A percentile compares a stretch with the other conserved stretches of the same genome.
Conservation (phyloP, 2,113 vertebrate species). For the Copsychus sechellarum region DNA sequence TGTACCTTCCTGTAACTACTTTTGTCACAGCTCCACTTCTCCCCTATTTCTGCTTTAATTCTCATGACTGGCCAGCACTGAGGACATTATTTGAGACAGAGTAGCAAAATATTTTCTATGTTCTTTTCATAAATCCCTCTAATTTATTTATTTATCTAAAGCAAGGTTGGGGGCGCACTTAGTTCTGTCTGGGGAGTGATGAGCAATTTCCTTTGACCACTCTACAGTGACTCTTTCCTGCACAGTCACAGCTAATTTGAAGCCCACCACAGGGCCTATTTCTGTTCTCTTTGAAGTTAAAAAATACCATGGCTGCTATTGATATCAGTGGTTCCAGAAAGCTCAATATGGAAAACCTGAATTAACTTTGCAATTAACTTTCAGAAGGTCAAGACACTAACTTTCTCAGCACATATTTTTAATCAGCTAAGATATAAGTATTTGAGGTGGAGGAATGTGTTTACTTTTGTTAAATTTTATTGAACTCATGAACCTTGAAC, state of each 20-base stretch:
- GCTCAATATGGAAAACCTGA: not conserved
- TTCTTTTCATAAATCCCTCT: not conserved
- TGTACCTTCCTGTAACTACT: not conserved
- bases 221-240: not conserved
- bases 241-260: not conserved
- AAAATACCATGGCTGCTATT: not conserved
- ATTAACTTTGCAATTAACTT: not conserved
- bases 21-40: not conserved
- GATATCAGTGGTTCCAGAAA: not conserved
- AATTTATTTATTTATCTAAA: not conserved
- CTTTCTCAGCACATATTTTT: not conserved
- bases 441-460: not conserved
- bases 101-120: not conserved
- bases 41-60: not conserved
- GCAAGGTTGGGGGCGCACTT: rapidly evolving
- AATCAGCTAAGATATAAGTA: not conserved
- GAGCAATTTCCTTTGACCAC: not conserved
- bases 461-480: not conserved
- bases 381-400: not conserved
- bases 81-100: not conserved
- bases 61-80: not conserved
- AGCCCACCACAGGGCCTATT: not conserved
- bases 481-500: not conserved
- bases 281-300: not conserved
- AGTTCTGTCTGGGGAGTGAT: not conserved